Percentiles rank a stretch among this genome's conserved stretches.
phyloP scores from a whole-genome alignment of 2,888 invertebrate species.

The Ptychoptera contaminata region DNA sequence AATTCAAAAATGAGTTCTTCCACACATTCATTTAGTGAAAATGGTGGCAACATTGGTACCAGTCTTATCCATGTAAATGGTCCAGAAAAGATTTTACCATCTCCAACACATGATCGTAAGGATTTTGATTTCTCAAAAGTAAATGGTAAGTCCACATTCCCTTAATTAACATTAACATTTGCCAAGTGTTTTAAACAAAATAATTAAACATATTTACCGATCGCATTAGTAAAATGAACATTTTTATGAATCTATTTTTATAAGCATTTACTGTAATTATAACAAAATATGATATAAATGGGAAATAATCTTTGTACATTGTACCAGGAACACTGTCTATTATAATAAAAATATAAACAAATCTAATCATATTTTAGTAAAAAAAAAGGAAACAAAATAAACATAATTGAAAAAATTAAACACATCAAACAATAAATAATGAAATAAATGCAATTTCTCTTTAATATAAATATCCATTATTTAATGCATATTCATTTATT shows the following conservation, averaged over 20 bases:
- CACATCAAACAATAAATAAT: background rate
- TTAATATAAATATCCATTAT: background rate
- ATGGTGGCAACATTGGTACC: constrained; percentile 1
- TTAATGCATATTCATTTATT: background rate
- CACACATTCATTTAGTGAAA: constrained; percentile 6
- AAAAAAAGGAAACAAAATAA: background rate
- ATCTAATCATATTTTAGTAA: too few relatives aligned
- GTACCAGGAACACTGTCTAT: too few relatives aligned
- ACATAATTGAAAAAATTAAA: background rate
- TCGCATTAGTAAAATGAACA: too few relatives aligned
- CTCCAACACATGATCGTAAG: constrained; percentile 23
- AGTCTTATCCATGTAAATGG: constrained; percentile 11
- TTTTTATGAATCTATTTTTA: too few relatives aligned
- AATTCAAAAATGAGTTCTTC: background rate
- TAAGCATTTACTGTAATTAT: too few relatives aligned
- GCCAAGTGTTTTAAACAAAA: too few relatives aligned
- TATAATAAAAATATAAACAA: background rate
- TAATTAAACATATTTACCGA: too few relatives aligned
- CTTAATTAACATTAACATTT: too few relatives aligned
- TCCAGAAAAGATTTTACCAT: constrained; percentile 23
- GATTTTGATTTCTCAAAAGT: constrained; percentile 32
- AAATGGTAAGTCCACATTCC: constrained; percentile 25
- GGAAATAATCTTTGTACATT: too few relatives aligned
- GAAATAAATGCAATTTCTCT: background rate
- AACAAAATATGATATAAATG: too few relatives aligned